Evolutionary conservation across 1,140 invertebrate species (phyloP), one percentile per base, ranked within the genome.

Genomic region (Eumaeus atala): DNA sequence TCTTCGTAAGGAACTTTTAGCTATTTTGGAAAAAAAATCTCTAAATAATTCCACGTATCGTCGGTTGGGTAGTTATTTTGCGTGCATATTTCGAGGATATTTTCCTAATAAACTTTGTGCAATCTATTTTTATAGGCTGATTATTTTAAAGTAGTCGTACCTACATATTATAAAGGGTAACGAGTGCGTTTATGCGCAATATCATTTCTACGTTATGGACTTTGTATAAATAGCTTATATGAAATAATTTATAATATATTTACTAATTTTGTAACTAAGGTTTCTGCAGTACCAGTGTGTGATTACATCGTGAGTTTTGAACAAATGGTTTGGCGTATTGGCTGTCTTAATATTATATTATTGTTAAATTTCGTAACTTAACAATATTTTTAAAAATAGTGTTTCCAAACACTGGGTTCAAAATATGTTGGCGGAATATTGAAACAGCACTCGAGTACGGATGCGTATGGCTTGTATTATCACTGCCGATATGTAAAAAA

Each of bases 51-150:
- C 18, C 12, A 49, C 28, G 38, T 21, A 21, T 53, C 12, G 51
- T 18, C 48, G 16, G 33, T 42, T 52, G 21, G 12, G 28, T 28
- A 50, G 62, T 63, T 66, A 34, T 44, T 64, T 75, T 78, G 64
- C 63, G 67, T 70, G 66, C 64, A 67, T 66, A 70, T 68, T 65
- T 71, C 68, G 67, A 66, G 68, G 72, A 77, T 85, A 85, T 85
- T 85, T 85, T 81, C 74, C 62, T 80, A 83, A 70, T 64, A 59
- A 66, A 75, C 60, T 80, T 80, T 74, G 80, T 85, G 82, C 82
- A 84, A 85, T 85, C 82, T 84, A 85, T 84, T 84, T 85, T 85
- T 84, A 78, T 85, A 85, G 64, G 74, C 69, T 72, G 67, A 74
- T 67, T 83, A 62, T 70, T 78, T 82, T 75, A 80, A 76, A 59